Evolutionary conservation across 2,888 invertebrate genomes (phyloP).

Genomic region (Apoda limacodes): DNA sequence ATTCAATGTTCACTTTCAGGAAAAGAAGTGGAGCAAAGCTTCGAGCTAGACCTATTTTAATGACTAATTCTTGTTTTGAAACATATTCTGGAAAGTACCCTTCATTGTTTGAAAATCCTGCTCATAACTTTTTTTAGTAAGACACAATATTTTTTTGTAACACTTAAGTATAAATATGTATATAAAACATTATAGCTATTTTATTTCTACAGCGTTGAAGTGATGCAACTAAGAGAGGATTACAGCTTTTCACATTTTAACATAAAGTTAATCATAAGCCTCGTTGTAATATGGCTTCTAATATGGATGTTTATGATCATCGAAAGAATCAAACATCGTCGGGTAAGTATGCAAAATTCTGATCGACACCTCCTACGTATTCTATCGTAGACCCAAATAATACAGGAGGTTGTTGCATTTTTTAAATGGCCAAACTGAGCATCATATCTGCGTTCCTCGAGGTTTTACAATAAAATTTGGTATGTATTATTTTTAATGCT

Average conservation of each 20-base stretch:
- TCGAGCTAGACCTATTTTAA: too few relatives aligned
- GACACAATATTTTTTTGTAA: conserved; percentile 19
- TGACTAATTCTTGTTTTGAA: too few relatives aligned
- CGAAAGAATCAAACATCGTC: conserved; percentile 35
- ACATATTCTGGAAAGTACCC: conserved; percentile 38
- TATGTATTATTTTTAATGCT: too few relatives aligned
- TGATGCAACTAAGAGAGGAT: conserved; percentile 32
- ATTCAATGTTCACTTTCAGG: too few relatives aligned
- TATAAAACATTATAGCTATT: not conserved
- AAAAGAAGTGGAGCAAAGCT: too few relatives aligned
- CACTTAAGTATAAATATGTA: not conserved
- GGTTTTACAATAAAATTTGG: too few relatives aligned
- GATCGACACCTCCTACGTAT: too few relatives aligned
- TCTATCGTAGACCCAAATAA: too few relatives aligned
- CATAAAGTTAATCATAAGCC: conserved; percentile 25
- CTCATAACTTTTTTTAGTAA: conserved; percentile 58
- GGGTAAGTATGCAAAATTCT: too few relatives aligned
- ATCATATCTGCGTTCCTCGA: too few relatives aligned
- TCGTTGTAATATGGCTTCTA: conserved; percentile 32
- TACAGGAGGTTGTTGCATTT: too few relatives aligned
- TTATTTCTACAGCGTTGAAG: conserved; percentile 37
- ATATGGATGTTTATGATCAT: conserved; percentile 39
- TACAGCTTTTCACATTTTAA: conserved; percentile 31
- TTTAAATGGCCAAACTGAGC: too few relatives aligned
- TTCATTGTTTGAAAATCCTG: conserved; percentile 36